Conservation (phyloP, 64 coral and sea anemone species). For the Pachyseris speciosa region DNA sequence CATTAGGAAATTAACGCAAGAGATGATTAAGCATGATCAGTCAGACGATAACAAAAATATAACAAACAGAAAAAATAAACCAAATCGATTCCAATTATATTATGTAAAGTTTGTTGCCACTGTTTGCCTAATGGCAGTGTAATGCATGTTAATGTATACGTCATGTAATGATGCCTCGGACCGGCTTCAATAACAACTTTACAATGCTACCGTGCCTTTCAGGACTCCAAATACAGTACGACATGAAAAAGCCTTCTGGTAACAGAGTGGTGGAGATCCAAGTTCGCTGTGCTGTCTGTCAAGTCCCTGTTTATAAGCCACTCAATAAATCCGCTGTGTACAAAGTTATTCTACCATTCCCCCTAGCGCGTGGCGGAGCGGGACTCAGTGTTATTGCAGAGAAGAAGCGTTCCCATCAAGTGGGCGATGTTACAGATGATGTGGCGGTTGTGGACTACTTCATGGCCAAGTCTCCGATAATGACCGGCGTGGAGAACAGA, state of each 20-base stretch:
- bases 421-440: conserved; percentile 31
- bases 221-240: conserved; percentile 72
- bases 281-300: conserved; percentile 67
- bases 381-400: conserved; percentile 50
- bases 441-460: conserved; percentile 39
- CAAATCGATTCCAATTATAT: too few species aligned
- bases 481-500: conserved; percentile 54
- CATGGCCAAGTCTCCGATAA: conserved; percentile 55
- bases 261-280: conserved; percentile 50
- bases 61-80: too few species aligned
- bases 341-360: conserved; percentile 79
- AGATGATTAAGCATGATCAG: too few species aligned
- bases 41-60: too few species aligned
- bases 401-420: conserved; percentile 58
- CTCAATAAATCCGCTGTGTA: conserved; percentile 46
- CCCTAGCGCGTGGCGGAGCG: conserved; percentile 62
- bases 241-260: conserved; percentile 53
- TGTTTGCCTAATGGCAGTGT: too few species aligned
- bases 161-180: too few species aligned
- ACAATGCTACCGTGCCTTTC: not conserved
- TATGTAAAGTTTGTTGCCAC: too few species aligned
- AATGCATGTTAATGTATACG: too few species aligned
- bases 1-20: too few species aligned
- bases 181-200: not conserved
- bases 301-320: conserved; percentile 66